Evolutionary conservation across 1,140 invertebrate genomes (phyloP).

Genomic region (Drosophila burlai): DNA sequence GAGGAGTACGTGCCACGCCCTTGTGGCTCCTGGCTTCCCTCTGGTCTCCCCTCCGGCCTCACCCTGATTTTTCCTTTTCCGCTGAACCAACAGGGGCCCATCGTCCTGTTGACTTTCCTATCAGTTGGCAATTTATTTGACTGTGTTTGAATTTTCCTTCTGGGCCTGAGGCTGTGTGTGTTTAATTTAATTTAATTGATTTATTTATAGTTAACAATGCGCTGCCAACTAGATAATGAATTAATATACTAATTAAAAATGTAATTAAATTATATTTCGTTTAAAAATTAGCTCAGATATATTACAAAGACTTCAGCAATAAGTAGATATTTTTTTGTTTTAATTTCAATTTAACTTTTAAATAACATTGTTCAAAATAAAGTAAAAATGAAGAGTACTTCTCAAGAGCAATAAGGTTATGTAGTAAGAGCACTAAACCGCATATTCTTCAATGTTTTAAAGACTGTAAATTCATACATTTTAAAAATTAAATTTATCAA

Average conservation of each 20-base stretch:
- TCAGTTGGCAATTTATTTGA: constrained; percentile 73
- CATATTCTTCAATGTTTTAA: no score
- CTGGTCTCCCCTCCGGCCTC: constrained; percentile 1
- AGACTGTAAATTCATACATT: neutral
- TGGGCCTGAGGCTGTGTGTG: constrained; percentile 16
- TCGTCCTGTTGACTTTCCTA: constrained; percentile 63
- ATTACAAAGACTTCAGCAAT: no score
- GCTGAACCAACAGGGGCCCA: constrained; percentile 26
- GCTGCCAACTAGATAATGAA: neutral
- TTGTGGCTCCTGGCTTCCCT: neutral
- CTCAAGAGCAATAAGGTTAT: no score
- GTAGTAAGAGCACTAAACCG: no score
- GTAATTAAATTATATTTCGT: neutral
- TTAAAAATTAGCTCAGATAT: neutral
- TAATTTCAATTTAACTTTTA: no score
- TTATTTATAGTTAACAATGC: neutral
- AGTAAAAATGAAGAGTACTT: neutral
- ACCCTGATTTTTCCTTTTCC: constrained; percentile 8
- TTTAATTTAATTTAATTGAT: neutral
- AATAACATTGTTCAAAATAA: no score
- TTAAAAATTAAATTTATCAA: neutral
- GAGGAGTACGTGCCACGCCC: constrained; percentile 56
- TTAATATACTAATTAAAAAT: neutral
- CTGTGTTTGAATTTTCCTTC: constrained; percentile 43
- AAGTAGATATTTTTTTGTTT: no score